Percentiles rank a stretch among this genome's conserved stretches.
phyloP scores from a whole-genome alignment of 2,113 vertebrate genomes.

The Sander lucioperca region DNA sequence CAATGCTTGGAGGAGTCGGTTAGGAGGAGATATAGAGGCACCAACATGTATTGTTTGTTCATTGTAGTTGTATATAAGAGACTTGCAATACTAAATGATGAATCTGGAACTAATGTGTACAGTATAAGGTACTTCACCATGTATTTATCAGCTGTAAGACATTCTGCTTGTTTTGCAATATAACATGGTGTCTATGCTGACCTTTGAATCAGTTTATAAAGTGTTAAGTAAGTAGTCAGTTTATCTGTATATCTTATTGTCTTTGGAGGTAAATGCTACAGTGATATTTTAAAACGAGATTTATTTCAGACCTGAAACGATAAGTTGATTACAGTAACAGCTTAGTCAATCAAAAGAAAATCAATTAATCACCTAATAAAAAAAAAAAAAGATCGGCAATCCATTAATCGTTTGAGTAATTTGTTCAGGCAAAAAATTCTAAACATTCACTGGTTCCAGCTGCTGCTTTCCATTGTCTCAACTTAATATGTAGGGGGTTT shows the following conservation, averaged over 20 bases:
- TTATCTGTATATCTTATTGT: not conserved
- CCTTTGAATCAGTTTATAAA: too few species aligned
- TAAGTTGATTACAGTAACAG: not conserved
- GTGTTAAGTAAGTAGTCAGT: not conserved
- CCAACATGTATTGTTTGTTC: conserved; percentile 44
- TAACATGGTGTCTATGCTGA: not conserved
- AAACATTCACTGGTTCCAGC: not conserved
- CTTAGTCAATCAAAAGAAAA: not conserved
- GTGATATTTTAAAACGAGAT: not conserved
- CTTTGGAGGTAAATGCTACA: not conserved
- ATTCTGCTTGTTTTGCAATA: not conserved
- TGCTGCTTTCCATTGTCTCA: not conserved
- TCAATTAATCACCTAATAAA: not conserved
- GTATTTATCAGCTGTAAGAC: conserved; percentile 13
- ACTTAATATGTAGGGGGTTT: not conserved
- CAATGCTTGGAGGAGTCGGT: conserved; percentile 52
- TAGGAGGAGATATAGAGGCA: conserved; percentile 22
- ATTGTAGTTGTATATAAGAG: conserved; percentile 37
- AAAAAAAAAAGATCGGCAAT: not conserved
- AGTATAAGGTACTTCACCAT: not conserved
- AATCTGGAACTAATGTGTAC: conserved; percentile 9
- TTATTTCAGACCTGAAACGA: not conserved
- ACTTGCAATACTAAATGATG: conserved; percentile 31
- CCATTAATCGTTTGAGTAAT: not conserved
- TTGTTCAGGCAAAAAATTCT: not conserved